These are phyloP conservation scores for Ptychoptera contaminata DNA, from an alignment of 2,888 invertebrate genomes.

Conservation along the genomic window DNA sequence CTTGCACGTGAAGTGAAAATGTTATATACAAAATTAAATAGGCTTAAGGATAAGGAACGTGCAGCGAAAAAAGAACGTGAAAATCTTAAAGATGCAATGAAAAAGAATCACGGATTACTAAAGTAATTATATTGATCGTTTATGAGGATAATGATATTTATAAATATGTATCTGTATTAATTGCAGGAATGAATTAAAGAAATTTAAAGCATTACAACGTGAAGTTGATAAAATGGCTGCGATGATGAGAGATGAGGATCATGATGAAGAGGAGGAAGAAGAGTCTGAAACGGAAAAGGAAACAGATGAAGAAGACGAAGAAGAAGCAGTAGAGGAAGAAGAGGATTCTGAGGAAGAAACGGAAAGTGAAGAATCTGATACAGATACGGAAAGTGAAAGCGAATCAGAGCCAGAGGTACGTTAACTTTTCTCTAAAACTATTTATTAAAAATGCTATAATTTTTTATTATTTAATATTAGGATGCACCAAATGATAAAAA, in stretches of 20 bases:
- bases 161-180: too few species aligned
- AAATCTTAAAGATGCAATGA: slow-evolving; percentile 62
- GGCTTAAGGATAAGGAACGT: slow-evolving; percentile 45
- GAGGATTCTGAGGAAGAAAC: slow-evolving; percentile 37
- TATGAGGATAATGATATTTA: too few species aligned
- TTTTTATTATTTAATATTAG: slow-evolving; percentile 22
- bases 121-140: slow-evolving; percentile 31
- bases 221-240: slow-evolving; percentile 86
- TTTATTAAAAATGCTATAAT: neutral
- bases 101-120: slow-evolving; percentile 60
- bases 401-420: slow-evolving; percentile 51
- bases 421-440: neutral
- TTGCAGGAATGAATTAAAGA: slow-evolving; percentile 57
- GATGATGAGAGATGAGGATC: slow-evolving; percentile 65
- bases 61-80: slow-evolving; percentile 65
- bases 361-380: slow-evolving; percentile 28
- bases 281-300: slow-evolving; percentile 40
- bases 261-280: slow-evolving; percentile 53
- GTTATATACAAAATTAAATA: slow-evolving; percentile 32
- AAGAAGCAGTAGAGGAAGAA: slow-evolving; percentile 37
- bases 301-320: slow-evolving; percentile 30
- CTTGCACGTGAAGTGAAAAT: slow-evolving; percentile 32
- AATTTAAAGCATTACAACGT: slow-evolving; percentile 67
- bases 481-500: slow-evolving; percentile 51
- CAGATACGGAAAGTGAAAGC: slow-evolving; percentile 44